These are phyloP conservation scores for Telenomus remus DNA, from an alignment of 1,140 invertebrate genomes.

Conservation along the genomic window DNA sequence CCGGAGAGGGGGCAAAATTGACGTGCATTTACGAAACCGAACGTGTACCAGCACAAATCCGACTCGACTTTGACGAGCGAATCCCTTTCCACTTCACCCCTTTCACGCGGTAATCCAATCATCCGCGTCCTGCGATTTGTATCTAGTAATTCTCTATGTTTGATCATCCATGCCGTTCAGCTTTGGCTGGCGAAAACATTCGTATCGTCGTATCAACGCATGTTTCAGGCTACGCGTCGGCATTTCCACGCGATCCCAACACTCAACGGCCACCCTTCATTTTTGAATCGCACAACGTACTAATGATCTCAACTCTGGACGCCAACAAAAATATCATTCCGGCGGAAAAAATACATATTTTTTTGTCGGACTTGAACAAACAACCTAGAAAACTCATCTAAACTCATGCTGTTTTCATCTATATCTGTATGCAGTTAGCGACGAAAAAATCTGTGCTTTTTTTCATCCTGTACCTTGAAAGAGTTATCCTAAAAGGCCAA, in stretches of 20 bases:
- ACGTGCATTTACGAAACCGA: slow-evolving; percentile 60
- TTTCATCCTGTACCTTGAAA: too few species aligned
- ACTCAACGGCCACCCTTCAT: slow-evolving; percentile 1
- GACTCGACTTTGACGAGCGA: slow-evolving; percentile 59
- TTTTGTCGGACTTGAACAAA: too few species aligned
- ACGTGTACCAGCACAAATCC: slow-evolving; percentile 59
- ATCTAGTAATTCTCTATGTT: slow-evolving; percentile 61
- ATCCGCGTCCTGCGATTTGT: slow-evolving; percentile 61
- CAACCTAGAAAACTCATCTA: too few species aligned
- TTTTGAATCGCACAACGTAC: slow-evolving; percentile 6
- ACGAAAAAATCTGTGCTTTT: too few species aligned
- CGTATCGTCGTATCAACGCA: slow-evolving; percentile 24
- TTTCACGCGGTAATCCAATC: slow-evolving; percentile 62
- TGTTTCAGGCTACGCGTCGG: slow-evolving; percentile 40
- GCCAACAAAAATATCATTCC: too few species aligned
- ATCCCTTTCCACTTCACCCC: slow-evolving; percentile 53
- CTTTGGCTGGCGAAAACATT: slow-evolving; percentile 55
- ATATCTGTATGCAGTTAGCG: too few species aligned
- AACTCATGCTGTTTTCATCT: too few species aligned
- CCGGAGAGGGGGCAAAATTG: slow-evolving; percentile 37
- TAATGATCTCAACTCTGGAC: neutral
- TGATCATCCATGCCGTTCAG: slow-evolving; percentile 56
- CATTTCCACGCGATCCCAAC: slow-evolving; percentile 18
- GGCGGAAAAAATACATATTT: too few species aligned
- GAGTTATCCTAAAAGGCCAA: too few species aligned